Percentiles rank a stretch among this genome's conserved stretches.
Conservation (phyloP, 2,888 invertebrate genomes). For the Brenthis daphne region DNA sequence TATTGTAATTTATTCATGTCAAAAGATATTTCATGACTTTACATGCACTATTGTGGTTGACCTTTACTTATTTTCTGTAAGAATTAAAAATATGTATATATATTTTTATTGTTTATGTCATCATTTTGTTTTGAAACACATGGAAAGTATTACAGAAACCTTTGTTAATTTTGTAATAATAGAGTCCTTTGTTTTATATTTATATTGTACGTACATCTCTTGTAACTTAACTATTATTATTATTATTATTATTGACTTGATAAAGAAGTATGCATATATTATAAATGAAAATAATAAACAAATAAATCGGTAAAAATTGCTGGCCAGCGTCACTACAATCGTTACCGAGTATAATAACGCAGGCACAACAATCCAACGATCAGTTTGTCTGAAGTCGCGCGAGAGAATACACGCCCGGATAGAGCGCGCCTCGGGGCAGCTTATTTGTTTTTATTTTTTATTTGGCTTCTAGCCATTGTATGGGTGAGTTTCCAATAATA, state of each 20-base stretch:
- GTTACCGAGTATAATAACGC: slow-evolving; percentile 59
- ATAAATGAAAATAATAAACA: slow-evolving; percentile 2
- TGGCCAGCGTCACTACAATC: slow-evolving; percentile 42
- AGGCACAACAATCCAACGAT: slow-evolving; percentile 60
- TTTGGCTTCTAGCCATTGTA: slow-evolving; percentile 84
- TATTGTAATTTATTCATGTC: not conserved
- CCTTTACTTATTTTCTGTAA: no score
- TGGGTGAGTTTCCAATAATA: slow-evolving; percentile 69
- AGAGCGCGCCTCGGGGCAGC: slow-evolving; percentile 69
- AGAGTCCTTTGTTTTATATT: no score
- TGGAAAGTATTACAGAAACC: no score
- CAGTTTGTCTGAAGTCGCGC: slow-evolving; percentile 71
- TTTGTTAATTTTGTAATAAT: no score
- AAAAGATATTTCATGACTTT: not conserved
- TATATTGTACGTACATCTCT: no score
- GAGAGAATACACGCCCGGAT: slow-evolving; percentile 59
- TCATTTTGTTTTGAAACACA: no score
- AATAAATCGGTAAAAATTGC: slow-evolving; percentile 38
- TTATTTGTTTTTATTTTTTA: slow-evolving; percentile 77
- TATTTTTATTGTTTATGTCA: no score
- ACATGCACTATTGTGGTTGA: not conserved
- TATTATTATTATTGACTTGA: not conserved
- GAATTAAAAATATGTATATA: no score
- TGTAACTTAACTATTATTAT: no score
- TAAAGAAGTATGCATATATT: not conserved